Base-by-base conservation (phyloP, 2,113 vertebrate species). In the Vireo altiloquus region DNA sequence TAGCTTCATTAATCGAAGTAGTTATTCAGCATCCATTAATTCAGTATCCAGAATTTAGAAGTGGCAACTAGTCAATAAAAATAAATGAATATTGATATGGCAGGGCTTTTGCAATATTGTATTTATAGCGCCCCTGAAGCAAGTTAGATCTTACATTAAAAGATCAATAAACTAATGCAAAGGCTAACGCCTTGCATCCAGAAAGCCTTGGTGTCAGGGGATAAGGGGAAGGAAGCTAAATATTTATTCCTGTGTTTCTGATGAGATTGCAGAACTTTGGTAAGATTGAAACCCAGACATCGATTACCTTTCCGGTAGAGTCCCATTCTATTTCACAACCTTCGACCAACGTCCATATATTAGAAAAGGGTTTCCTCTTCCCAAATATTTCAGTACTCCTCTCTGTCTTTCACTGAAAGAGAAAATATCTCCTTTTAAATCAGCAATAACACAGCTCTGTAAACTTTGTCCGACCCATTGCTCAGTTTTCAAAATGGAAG, bases 21-120 rank as follows among this genome's bases (percentile, higher is more conserved):
- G 79, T 72, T 91, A 86, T 72, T 85, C 68, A 91, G 81, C 57
- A 74, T 64, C 89, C 68, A 79, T 85, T 94, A 96, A 97, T 96
- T 96, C 92, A 86, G 69, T 52, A 22, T 59, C 25, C 47, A 94
- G 88, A 91, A 96, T 78, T 95, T 79, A 83, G 53, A 74, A 96
- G 86, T 90, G 88, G 69, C 88, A 97, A 90, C 28, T 81, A 92
- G 97, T 97, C 97, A 79, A 97, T 97, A 96, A 68, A 94, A 96
- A 95, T 89, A 97, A 97, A 97, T 95, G 42, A 97, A 96, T 96
- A 96, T 96, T 97, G 95, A 97, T 96, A 97, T 56, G 90, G 40
- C 80, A 95, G 91, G 83, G 46, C 56, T 95, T 96, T 54, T 64
- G 91, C 77, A 95, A 92, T 95, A 92, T 68, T 83, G 93, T 96